Percentiles rank a stretch among this genome's conserved stretches.
These are phyloP conservation scores for Prietella phreatophila DNA, from an alignment of 2,113 vertebrate species.

Conservation along the genomic window DNA sequence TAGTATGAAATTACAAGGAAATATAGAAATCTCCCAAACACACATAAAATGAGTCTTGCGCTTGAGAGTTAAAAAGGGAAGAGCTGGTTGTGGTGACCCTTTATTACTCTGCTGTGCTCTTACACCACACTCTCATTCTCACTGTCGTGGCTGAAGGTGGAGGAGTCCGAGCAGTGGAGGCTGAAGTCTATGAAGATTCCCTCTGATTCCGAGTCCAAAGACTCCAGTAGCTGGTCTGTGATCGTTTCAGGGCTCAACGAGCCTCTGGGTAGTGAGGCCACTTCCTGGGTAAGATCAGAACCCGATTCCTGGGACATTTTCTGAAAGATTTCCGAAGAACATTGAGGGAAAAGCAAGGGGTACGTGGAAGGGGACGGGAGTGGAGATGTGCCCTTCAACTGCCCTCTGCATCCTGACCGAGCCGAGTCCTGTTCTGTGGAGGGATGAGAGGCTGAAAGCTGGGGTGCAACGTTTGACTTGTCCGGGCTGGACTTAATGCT, in stretches of 20 bases:
- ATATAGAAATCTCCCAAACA: too few species aligned
- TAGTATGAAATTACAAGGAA: neutral
- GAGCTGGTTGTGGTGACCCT: neutral
- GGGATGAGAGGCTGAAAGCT: conserved; percentile 47
- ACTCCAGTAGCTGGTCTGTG: conserved; percentile 80
- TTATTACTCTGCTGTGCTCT: too few species aligned
- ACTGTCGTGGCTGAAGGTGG: conserved; percentile 66
- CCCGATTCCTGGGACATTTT: conserved; percentile 37
- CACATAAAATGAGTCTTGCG: too few species aligned
- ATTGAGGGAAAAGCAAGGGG: conserved; percentile 57
- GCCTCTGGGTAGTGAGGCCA: conserved; percentile 61
- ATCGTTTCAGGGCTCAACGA: conserved; percentile 81
- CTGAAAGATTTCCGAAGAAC: conserved; percentile 60
- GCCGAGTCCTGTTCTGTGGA: conserved; percentile 50
- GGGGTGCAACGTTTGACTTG: conserved; percentile 63
- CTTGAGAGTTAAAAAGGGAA: too few species aligned
- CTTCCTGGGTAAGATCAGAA: conserved; percentile 63
- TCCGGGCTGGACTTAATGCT: conserved; percentile 52
- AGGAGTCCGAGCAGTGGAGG: conserved; percentile 62
- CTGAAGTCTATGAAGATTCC: conserved; percentile 93
- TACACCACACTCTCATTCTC: conserved; percentile 67
- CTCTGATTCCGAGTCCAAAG: conserved; percentile 80
- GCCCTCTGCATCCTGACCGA: neutral
- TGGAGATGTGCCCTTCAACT: neutral
- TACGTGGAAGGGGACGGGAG: conserved; percentile 60